Conservation (phyloP, 2,888 invertebrate species). For the Torymus auratus region DNA sequence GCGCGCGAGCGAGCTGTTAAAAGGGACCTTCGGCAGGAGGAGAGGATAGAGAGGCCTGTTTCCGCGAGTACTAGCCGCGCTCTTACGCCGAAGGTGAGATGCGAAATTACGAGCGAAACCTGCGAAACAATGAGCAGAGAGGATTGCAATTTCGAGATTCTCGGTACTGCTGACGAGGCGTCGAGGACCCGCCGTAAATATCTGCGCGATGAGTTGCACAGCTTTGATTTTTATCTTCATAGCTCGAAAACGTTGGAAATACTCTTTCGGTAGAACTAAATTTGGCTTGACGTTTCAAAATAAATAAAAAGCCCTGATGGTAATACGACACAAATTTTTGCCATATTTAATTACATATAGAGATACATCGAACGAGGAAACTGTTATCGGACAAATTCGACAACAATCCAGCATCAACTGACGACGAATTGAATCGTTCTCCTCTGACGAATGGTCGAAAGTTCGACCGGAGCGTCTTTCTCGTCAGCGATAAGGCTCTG, state of each 20-base stretch:
- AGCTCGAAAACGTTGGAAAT: too few relatives aligned
- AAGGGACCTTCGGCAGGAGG: constrained; percentile 10
- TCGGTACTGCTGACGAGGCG: neutral
- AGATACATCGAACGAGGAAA: too few relatives aligned
- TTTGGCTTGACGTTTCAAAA: too few relatives aligned
- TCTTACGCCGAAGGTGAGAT: neutral
- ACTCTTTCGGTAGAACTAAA: too few relatives aligned
- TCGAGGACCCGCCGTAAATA: too few relatives aligned
- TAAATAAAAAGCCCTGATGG: too few relatives aligned
- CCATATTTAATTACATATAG: too few relatives aligned
- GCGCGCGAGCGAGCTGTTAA: constrained; percentile 30
- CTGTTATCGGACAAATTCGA: neutral
- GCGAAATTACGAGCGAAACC: neutral
- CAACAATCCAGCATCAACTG: constrained; percentile 29
- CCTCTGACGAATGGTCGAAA: constrained; percentile 1
- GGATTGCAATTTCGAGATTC: constrained; percentile 1
- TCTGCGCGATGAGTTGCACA: neutral
- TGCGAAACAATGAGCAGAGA: constrained; percentile 24
- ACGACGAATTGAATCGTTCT: constrained; percentile 52
- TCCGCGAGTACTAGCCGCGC: too few relatives aligned
- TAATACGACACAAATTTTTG: too few relatives aligned
- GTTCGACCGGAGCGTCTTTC: constrained; percentile 27
- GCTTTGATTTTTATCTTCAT: too few relatives aligned
- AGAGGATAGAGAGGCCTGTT: constrained; percentile 9
- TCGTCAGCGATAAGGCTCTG: constrained; percentile 40